phyloP scores from a whole-genome alignment of 2,888 invertebrate genomes.

The Noctua janthina region DNA sequence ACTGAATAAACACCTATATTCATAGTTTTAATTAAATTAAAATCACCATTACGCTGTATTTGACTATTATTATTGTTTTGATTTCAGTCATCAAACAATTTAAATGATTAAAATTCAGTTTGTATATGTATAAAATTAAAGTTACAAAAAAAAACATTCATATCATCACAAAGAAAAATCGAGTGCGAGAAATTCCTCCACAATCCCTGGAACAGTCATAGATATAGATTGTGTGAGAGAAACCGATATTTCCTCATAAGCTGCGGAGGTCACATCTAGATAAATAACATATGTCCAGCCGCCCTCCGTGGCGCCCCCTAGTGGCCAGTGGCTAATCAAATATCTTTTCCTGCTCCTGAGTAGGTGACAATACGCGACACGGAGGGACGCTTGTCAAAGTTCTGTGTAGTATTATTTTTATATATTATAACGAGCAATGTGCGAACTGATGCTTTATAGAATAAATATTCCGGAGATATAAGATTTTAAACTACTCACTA shows the following conservation, averaged over 20 bases:
- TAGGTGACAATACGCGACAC: slow-evolving; percentile 85
- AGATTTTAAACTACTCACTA: no score
- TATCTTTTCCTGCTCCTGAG: slow-evolving; percentile 83
- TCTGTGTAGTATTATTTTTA: slow-evolving; percentile 33
- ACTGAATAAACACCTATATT: neutral
- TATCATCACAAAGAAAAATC: slow-evolving; percentile 12
- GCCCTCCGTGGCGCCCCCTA: slow-evolving; percentile 72
- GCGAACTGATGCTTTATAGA: neutral
- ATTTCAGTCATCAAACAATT: neutral
- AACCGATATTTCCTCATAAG: slow-evolving; percentile 61
- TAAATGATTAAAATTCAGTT: no score
- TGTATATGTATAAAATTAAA: no score
- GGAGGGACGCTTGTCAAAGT: slow-evolving; percentile 74
- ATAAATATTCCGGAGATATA: no score
- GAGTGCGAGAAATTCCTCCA: slow-evolving; percentile 15
- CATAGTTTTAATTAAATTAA: no score
- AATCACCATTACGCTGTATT: no score
- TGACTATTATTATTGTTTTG: neutral
- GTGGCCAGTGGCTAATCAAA: slow-evolving; percentile 87
- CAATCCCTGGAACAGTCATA: slow-evolving; percentile 28
- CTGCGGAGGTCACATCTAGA: slow-evolving; percentile 56
- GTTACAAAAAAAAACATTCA: no score
- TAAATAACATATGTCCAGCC: slow-evolving; percentile 60
- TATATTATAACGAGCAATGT: neutral
- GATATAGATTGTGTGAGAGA: slow-evolving; percentile 52